Percentiles rank a stretch among this genome's conserved stretches.
Evolutionary conservation across 1,140 invertebrate genomes (phyloP).

Genomic region (Papilio glaucus): DNA sequence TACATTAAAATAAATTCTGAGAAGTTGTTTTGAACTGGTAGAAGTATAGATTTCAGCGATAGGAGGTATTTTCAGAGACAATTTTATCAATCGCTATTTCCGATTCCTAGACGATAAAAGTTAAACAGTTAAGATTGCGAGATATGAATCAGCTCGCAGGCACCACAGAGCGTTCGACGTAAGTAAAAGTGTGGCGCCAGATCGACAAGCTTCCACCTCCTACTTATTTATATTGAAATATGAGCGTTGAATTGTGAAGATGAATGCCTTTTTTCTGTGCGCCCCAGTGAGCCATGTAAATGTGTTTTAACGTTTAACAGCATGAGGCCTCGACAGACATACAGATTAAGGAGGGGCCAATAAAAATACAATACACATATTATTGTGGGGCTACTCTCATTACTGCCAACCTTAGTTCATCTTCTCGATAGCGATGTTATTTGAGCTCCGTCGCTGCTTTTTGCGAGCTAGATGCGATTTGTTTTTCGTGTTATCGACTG

Average conservation of each 20-base stretch:
- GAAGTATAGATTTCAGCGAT: not conserved
- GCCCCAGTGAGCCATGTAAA: slow-evolving; percentile 65
- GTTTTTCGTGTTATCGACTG: slow-evolving; percentile 59
- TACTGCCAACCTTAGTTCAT: slow-evolving; percentile 53
- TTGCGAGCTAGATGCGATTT: slow-evolving; percentile 46
- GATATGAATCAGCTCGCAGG: slow-evolving; percentile 64
- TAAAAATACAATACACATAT: slow-evolving; percentile 56
- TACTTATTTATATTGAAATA: slow-evolving; percentile 62
- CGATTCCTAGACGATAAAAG: slow-evolving; percentile 46
- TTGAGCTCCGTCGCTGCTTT: slow-evolving; percentile 42
- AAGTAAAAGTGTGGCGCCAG: slow-evolving; percentile 73
- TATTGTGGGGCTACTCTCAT: slow-evolving; percentile 59
- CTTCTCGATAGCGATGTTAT: slow-evolving; percentile 50
- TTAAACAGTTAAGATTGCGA: slow-evolving; percentile 52
- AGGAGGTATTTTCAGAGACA: not conserved
- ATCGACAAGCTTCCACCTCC: slow-evolving; percentile 61
- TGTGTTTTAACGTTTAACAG: slow-evolving; percentile 59
- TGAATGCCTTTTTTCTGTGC: slow-evolving; percentile 51
- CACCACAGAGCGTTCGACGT: slow-evolving; percentile 58
- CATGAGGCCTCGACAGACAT: slow-evolving; percentile 54
- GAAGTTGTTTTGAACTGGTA: not conserved
- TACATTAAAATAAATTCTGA: not conserved
- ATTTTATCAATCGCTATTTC: not conserved
- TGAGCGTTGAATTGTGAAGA: slow-evolving; percentile 57
- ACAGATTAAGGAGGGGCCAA: slow-evolving; percentile 61